These are phyloP conservation scores for Drosophila sordidula DNA, from an alignment of 2,888 invertebrate species.

Conservation along the genomic window DNA sequence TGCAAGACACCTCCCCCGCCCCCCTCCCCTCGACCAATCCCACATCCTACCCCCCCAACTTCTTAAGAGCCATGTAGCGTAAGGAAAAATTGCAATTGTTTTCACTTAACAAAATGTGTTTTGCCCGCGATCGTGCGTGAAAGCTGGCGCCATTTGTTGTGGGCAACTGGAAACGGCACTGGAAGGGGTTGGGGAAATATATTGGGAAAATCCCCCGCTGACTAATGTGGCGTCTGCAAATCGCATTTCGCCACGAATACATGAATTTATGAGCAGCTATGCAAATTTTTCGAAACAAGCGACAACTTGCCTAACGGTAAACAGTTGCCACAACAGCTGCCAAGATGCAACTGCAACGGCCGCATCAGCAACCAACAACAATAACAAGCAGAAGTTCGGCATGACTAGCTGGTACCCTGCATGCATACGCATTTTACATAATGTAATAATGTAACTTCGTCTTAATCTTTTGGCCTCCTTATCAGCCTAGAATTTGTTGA, in stretches of 20 bases:
- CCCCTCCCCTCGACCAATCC: accelerated
- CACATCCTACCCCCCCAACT: background rate
- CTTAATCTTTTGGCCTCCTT: no score
- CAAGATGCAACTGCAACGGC: constrained; percentile 3
- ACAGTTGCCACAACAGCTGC: constrained; percentile 15
- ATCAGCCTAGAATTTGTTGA: no score
- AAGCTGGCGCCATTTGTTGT: background rate
- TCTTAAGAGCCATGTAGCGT: constrained; percentile 6
- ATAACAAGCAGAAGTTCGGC: background rate
- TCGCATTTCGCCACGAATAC: constrained; percentile 54
- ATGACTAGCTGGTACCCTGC: background rate
- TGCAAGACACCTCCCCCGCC: background rate
- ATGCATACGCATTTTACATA: no score
- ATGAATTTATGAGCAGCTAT: constrained; percentile 37
- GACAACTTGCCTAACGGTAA: constrained; percentile 38
- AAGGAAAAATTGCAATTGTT: constrained; percentile 65
- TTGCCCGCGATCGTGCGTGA: constrained; percentile 42
- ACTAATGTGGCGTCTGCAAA: constrained; percentile 74
- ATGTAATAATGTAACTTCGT: no score
- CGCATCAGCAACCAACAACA: constrained; percentile 15
- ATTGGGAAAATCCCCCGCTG: constrained; percentile 10
- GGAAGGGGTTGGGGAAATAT: background rate
- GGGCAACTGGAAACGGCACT: background rate
- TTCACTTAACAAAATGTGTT: constrained; percentile 37
- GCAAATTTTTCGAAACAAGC: background rate